These are phyloP conservation scores for Todiramphus chloris DNA, from an alignment of 2,113 vertebrate species.

Conservation along the genomic window DNA sequence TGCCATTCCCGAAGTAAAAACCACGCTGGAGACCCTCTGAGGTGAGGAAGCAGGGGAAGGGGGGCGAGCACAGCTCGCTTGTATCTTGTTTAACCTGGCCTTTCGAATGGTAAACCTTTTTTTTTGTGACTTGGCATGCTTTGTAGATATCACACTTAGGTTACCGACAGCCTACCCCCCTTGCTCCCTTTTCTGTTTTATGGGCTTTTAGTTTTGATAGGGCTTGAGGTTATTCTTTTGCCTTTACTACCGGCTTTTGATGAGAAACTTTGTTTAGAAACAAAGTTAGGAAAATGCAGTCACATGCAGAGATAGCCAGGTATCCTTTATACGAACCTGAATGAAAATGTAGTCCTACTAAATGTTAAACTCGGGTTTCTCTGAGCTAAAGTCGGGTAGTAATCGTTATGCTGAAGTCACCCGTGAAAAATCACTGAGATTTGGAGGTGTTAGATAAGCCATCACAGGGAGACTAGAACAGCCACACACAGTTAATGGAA, in stretches of 20 bases:
- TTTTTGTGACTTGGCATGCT: conserved; percentile 60
- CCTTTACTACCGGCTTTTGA: not conserved
- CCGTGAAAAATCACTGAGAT: conserved; percentile 24
- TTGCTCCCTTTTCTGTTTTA: conserved; percentile 26
- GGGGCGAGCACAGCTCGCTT: not conserved
- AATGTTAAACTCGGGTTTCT: not conserved
- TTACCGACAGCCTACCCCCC: not conserved
- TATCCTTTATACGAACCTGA: not conserved
- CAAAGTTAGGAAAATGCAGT: conserved; percentile 35
- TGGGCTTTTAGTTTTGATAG: not conserved
- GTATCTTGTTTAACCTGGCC: conserved; percentile 65
- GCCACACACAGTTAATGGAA: not conserved
- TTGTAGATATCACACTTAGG: conserved; percentile 50
- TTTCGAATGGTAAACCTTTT: conserved; percentile 39
- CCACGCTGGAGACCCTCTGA: not conserved
- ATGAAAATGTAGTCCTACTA: not conserved
- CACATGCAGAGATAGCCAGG: not conserved
- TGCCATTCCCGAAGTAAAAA: conserved; percentile 21
- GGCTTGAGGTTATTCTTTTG: conserved; percentile 30
- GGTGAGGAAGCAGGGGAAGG: not conserved
- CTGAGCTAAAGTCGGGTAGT: conserved; percentile 1
- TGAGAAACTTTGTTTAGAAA: conserved; percentile 47
- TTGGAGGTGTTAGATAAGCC: conserved; percentile 34
- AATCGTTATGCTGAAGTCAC: not conserved
- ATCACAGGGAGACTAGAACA: not conserved